Percentiles rank a stretch among this genome's conserved stretches.
Conservation (phyloP, 2,113 vertebrate genomes). For the Lanius ludovicianus region DNA sequence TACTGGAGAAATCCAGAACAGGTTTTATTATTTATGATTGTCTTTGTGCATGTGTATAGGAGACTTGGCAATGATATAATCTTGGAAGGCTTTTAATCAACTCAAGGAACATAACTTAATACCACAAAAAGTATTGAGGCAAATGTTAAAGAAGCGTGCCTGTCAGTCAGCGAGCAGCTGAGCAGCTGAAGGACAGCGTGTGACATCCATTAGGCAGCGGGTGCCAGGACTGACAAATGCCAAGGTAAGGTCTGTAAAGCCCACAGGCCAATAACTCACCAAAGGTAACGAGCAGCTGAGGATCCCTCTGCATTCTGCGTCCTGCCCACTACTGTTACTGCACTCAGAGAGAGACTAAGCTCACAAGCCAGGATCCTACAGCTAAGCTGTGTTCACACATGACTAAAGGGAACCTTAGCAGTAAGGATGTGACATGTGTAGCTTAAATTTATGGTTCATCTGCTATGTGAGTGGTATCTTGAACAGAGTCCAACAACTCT, state of each 20-base stretch:
- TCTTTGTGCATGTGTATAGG: neutral
- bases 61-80: neutral
- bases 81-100: constrained; percentile 44
- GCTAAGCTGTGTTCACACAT: constrained; percentile 41
- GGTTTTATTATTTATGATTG: constrained; percentile 9
- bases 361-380: neutral
- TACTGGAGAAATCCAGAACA: neutral
- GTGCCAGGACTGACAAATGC: neutral
- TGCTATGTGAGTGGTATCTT: constrained; percentile 74
- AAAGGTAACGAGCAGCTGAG: neutral
- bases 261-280: neutral
- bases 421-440: constrained; percentile 67
- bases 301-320: neutral
- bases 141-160: constrained; percentile 15
- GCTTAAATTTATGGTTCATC: constrained; percentile 72
- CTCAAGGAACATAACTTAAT: constrained; percentile 37
- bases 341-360: neutral
- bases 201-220: neutral
- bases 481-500: constrained; percentile 72
- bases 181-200: constrained; percentile 5
- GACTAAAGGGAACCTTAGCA: constrained; percentile 65
- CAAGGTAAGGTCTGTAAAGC: neutral
- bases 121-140: constrained; percentile 1
- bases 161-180: neutral
- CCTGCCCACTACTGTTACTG: neutral